Base-by-base conservation (phyloP, 2,113 vertebrate genomes). In the Microtus richardsoni region DNA sequence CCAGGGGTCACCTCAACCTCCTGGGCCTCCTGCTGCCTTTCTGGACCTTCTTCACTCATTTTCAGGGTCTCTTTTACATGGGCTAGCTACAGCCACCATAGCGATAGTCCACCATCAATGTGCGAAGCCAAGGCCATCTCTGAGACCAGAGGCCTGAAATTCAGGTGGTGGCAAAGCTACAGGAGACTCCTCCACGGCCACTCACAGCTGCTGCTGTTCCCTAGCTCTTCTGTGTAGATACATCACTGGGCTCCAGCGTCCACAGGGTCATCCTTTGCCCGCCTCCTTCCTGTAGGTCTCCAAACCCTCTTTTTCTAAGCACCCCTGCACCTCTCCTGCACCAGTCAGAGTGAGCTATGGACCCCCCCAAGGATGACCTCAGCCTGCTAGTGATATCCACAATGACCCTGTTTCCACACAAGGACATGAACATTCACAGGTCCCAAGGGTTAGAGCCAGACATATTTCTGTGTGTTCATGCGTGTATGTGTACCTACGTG, bases 241-340 rank as follows among this genome's bases (percentile, higher is more conserved):
- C 0, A 0, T 44, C 0, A 0, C 80, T 41, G 3, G 13, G 7
- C 47, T 90, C 58, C 11, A 5, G 8, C 41, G 24, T 84, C 28
- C 2, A 19, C 71, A 1, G n/a, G 9, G 30, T 54, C 47, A 10
- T 24, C 54, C 19, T 39, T 0, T 3, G 41, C 14, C 54, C 26
- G 14, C 13, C 28, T 13, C 80, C 84, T 74, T 47, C 66, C 70
- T 49, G 49, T 49, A 49, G 49, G 49, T 49, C 52, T 75, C 39
- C 14, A 62, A 3, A 17, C 9, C 6, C 1, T 39, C 58, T 66
- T 52, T 24, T 52, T 47, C 52, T 73, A 33, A 83, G 36, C 33
- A 52, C 4, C 0, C 36, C 54, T 41, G 44, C 21, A 66, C 44
- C 12, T 71, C n/a, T 54, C 44, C 58, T 77, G 58, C n/a, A 60